Conservation (phyloP, 1,140 invertebrate genomes). For the Pemphigus obesinymphae region DNA sequence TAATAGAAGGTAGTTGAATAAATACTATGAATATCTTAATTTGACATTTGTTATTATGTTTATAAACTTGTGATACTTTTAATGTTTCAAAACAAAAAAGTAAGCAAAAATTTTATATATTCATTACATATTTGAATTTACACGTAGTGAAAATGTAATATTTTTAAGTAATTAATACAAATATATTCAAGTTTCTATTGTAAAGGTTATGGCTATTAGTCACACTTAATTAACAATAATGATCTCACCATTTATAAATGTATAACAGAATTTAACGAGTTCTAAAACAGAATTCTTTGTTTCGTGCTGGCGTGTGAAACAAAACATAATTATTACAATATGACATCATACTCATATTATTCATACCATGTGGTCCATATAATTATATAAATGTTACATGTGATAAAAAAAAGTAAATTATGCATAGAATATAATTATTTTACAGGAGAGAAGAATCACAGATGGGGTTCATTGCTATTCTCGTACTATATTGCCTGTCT, state of each 20-base stretch:
- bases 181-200: background rate
- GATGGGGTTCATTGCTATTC: background rate
- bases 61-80: too few species aligned
- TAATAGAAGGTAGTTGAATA: too few species aligned
- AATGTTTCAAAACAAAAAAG: background rate
- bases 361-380: background rate
- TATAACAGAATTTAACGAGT: background rate
- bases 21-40: too few species aligned
- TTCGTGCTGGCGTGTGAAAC: background rate
- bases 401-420: background rate
- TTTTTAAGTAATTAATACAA: background rate
- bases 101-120: background rate
- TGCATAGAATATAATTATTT: background rate
- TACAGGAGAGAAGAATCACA: background rate
- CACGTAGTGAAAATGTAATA: background rate
- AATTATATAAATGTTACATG: background rate
- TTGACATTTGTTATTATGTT: too few species aligned
- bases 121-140: background rate
- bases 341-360: background rate
- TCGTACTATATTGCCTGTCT: constrained; percentile 18
- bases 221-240: background rate
- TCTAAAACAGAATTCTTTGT: background rate
- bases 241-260: background rate
- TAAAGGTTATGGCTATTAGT: background rate
- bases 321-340: background rate